A percentile compares a stretch with the other conserved stretches of the same genome.
phyloP scores from a whole-genome alignment of 1,140 invertebrate genomes.

The Episyrphus balteatus region DNA sequence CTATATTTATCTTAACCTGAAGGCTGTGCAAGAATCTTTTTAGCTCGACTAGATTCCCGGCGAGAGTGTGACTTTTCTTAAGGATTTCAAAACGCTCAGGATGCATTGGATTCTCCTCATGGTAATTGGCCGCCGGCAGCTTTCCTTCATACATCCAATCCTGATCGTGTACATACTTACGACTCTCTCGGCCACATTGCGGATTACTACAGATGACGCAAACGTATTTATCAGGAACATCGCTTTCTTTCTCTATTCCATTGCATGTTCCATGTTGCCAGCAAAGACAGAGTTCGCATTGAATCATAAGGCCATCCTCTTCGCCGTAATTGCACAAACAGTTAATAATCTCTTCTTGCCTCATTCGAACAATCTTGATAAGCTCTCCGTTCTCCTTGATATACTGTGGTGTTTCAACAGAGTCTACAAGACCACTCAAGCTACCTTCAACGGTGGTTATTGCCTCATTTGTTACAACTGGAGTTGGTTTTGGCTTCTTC shows the following conservation, averaged over 20 bases:
- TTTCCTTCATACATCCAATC: slow-evolving; percentile 77
- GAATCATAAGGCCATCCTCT: slow-evolving; percentile 89
- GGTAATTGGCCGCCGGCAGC: slow-evolving; percentile 47
- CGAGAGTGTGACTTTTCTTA: slow-evolving; percentile 58
- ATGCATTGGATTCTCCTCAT: slow-evolving; percentile 33
- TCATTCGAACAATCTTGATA: slow-evolving; percentile 55
- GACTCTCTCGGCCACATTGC: slow-evolving; percentile 52
- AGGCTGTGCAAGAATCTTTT: slow-evolving; percentile 58
- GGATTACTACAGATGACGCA: slow-evolving; percentile 80
- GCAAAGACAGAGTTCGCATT: slow-evolving; percentile 87
- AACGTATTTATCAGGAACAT: slow-evolving; percentile 83
- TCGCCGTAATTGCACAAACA: slow-evolving; percentile 69
- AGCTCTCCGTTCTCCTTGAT: slow-evolving; percentile 47
- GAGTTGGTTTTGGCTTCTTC: no score
- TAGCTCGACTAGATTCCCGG: slow-evolving; percentile 55
- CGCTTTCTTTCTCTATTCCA: slow-evolving; percentile 61
- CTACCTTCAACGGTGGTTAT: slow-evolving; percentile 5
- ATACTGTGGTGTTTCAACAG: slow-evolving; percentile 21
- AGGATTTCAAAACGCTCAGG: slow-evolving; percentile 40
- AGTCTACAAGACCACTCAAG: slow-evolving; percentile 5
- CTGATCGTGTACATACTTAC: slow-evolving; percentile 70
- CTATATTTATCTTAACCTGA: slow-evolving; percentile 64
- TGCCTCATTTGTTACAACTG: slow-evolving; percentile 2
- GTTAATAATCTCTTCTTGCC: slow-evolving; percentile 73
- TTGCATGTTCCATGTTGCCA: slow-evolving; percentile 91